phyloP scores from a whole-genome alignment of 2,888 invertebrate genomes.

The Dynastes grantii region DNA sequence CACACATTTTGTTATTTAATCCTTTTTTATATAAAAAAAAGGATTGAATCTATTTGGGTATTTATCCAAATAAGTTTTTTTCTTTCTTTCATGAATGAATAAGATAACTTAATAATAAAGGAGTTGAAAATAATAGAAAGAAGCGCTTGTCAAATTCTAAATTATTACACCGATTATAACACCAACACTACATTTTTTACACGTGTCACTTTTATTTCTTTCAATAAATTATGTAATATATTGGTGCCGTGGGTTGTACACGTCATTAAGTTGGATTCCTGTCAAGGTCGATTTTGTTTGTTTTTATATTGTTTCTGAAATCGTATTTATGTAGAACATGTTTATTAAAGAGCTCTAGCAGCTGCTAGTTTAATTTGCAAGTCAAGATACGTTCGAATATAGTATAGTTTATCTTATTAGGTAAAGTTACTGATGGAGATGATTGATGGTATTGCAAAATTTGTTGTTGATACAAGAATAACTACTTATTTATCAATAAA shows the following conservation, averaged over 20 bases:
- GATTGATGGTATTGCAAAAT: not conserved
- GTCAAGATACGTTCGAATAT: too few species aligned
- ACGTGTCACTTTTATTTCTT: not conserved
- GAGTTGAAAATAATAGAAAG: too few species aligned
- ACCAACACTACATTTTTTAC: slow-evolving; percentile 5
- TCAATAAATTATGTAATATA: slow-evolving; percentile 5
- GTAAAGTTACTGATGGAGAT: not conserved
- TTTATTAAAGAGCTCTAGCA: not conserved
- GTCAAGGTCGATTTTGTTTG: slow-evolving; percentile 18
- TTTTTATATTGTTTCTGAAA: slow-evolving; percentile 9
- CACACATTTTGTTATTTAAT: too few species aligned
- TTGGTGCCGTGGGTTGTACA: not conserved
- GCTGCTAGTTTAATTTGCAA: too few species aligned
- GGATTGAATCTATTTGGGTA: too few species aligned
- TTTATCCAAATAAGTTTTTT: too few species aligned
- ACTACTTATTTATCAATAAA: too few species aligned
- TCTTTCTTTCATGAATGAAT: too few species aligned
- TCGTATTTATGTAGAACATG: not conserved
- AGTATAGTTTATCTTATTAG: too few species aligned
- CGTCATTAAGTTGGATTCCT: not conserved
- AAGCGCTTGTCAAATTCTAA: not conserved
- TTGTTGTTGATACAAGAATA: too few species aligned
- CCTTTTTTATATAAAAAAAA: too few species aligned
- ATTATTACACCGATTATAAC: not conserved
- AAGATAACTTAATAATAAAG: too few species aligned